Evolutionary conservation across 2,888 invertebrate species (phyloP).

Genomic region (Eupithecia abbreviata): DNA sequence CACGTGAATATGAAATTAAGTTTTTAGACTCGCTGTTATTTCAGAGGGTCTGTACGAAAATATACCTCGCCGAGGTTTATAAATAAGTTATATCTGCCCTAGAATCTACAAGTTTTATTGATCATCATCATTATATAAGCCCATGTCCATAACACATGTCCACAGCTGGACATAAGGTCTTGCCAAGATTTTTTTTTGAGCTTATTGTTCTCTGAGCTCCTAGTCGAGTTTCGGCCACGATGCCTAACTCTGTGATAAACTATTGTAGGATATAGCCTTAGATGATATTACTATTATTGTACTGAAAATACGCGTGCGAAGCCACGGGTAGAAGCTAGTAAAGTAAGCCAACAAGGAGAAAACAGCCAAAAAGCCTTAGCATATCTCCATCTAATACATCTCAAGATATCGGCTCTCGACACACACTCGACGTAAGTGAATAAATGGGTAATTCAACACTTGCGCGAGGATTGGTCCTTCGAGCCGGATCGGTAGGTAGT

Average conservation of each 20-base stretch:
- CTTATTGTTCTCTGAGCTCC: not conserved
- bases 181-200: not conserved
- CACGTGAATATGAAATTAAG: constrained; percentile 55
- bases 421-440: constrained; percentile 46
- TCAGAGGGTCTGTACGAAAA: constrained; percentile 48
- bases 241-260: no score
- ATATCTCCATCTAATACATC: constrained; percentile 14
- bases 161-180: no score
- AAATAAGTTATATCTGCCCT: constrained; percentile 18
- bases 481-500: constrained; percentile 27
- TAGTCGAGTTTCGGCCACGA: no score
- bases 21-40: constrained; percentile 53
- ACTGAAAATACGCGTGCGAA: no score
- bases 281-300: no score
- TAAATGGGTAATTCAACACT: constrained; percentile 47
- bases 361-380: constrained; percentile 1
- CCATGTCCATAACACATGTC: no score
- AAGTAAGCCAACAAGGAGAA: not conserved
- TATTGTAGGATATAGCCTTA: no score
- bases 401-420: constrained; percentile 40
- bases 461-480: constrained; percentile 23
- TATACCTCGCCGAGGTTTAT: constrained; percentile 35
- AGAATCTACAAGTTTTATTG: not conserved
- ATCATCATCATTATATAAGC: not conserved
- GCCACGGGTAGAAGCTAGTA: not conserved